Evolutionary conservation across 2,113 vertebrate genomes (phyloP).

Genomic region (Pseudorectes ferrugineus): DNA sequence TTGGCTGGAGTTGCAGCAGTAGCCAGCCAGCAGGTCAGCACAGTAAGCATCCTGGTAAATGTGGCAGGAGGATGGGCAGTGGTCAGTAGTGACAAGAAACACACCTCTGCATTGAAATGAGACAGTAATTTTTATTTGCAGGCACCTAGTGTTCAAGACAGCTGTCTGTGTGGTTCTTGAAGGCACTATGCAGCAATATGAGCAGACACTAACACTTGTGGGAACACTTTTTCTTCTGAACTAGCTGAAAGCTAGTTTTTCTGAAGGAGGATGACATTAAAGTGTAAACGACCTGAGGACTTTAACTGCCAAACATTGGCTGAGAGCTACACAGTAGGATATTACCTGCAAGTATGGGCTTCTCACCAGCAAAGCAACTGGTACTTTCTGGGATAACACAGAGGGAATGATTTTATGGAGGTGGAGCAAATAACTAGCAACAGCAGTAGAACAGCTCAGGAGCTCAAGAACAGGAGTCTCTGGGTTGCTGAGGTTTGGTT

Average conservation of each 20-base stretch:
- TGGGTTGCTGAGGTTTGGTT: neutral
- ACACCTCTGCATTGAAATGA: neutral
- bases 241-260: neutral
- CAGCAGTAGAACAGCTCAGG: neutral
- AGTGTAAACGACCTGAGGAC: neutral
- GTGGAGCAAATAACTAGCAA: neutral
- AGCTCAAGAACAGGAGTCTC: neutral
- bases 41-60: fast-evolving
- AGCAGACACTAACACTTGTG: neutral
- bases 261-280: neutral
- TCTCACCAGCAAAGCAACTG: neutral
- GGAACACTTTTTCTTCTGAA: neutral
- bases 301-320: neutral
- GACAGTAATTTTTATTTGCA: neutral
- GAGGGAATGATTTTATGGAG: neutral
- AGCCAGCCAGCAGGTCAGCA: neutral
- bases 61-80: neutral
- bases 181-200: neutral
- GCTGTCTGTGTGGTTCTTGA: neutral
- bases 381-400: neutral
- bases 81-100: neutral
- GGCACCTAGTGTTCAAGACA: neutral
- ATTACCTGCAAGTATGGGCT: neutral
- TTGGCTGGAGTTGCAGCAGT: neutral
- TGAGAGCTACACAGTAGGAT: neutral